Evolutionary conservation across 2,888 invertebrate species (phyloP).

Genomic region (Meiosimyza platycephala): DNA sequence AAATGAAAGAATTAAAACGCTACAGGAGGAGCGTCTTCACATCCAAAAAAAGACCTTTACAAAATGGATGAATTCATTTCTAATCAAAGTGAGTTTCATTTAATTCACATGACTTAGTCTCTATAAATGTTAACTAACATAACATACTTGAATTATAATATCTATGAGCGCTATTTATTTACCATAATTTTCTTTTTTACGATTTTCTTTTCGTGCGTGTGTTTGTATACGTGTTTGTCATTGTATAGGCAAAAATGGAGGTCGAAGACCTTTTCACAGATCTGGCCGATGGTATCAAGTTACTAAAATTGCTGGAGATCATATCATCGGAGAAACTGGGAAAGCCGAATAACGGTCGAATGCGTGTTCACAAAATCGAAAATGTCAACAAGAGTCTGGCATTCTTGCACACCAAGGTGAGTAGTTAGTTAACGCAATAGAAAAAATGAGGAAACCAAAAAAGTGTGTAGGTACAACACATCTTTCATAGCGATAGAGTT

Average conservation of each 20-base stretch:
- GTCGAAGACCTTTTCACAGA: slow-evolving; percentile 97
- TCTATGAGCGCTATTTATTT: not conserved
- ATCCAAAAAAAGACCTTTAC: slow-evolving; percentile 99
- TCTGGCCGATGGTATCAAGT: slow-evolving; percentile 93
- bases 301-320: slow-evolving; percentile 94
- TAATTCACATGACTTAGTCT: not conserved
- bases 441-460: not conserved
- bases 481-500: too few relatives aligned
- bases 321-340: slow-evolving; percentile 98
- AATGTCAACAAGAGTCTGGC: slow-evolving; percentile 98
- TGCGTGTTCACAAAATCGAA: slow-evolving; percentile 99
- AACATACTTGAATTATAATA: slow-evolving; percentile 9
- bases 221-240: too few relatives aligned
- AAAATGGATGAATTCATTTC: slow-evolving; percentile 99
- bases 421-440: not conserved
- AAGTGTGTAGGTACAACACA: too few relatives aligned
- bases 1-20: slow-evolving; percentile 94
- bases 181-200: slow-evolving; percentile 2
- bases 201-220: not conserved
- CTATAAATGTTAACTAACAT: not conserved
- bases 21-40: slow-evolving; percentile 96
- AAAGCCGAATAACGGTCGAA: slow-evolving; percentile 93
- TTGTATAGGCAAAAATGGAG: slow-evolving; percentile 91
- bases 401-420: slow-evolving; percentile 93
- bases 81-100: slow-evolving; percentile 80